Percentiles rank a stretch among this genome's conserved stretches.
These are phyloP conservation scores for Cossypha niveicapilla DNA, from an alignment of 2,797 vertebrate species.

Conservation along the genomic window DNA sequence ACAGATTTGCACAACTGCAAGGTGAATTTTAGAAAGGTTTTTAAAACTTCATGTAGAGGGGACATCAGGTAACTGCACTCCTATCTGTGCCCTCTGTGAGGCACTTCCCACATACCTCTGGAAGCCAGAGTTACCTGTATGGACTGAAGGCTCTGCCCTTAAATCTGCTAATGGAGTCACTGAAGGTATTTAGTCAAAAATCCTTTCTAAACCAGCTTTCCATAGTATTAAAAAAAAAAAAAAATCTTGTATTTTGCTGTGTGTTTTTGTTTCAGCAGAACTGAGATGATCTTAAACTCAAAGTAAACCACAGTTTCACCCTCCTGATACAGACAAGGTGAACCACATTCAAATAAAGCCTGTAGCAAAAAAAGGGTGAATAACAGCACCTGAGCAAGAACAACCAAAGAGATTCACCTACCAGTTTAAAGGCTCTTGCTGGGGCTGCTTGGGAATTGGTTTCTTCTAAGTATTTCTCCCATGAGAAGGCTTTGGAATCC, in stretches of 20 bases:
- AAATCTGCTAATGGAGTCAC: background rate
- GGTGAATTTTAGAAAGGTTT: background rate
- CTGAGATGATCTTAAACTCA: background rate
- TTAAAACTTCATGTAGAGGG: background rate
- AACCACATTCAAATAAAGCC: background rate
- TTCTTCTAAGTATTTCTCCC: conserved; percentile 91
- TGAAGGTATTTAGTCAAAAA: background rate
- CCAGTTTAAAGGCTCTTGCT: conserved; percentile 88
- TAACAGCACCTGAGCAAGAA: background rate
- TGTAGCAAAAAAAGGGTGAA: background rate
- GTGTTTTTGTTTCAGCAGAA: background rate
- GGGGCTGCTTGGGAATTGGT: conserved; percentile 87
- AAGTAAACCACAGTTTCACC: background rate
- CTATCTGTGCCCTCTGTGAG: background rate
- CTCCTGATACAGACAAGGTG: background rate
- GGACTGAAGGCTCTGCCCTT: background rate
- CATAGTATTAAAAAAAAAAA: background rate
- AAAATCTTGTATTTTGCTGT: background rate
- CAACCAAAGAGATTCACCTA: conserved; percentile 60
- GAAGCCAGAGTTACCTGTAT: background rate
- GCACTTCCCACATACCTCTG: background rate
- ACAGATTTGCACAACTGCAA: background rate
- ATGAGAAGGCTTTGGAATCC: conserved; percentile 86
- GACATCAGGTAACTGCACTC: background rate
- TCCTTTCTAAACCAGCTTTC: background rate